Percentiles rank a stretch among this genome's conserved stretches.
phyloP scores from a whole-genome alignment of 2,113 vertebrate species.

The Gnathonemus echidnorhynchus region DNA sequence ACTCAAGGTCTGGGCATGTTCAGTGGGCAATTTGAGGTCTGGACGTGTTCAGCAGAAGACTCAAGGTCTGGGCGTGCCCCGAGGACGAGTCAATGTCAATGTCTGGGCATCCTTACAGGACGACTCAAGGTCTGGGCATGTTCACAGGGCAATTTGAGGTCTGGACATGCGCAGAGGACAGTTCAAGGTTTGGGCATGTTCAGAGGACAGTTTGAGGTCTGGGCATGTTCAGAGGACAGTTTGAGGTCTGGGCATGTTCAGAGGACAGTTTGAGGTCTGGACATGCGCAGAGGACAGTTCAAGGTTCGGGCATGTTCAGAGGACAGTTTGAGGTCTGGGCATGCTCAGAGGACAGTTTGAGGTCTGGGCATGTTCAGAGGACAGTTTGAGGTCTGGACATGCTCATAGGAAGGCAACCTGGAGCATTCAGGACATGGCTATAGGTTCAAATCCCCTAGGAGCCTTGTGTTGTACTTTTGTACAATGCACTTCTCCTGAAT shows the following conservation, averaged over 20 bases:
- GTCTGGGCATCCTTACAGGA: too few relatives aligned
- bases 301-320: neutral
- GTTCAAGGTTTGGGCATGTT: fast-evolving
- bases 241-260: neutral
- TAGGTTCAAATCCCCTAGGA: neutral
- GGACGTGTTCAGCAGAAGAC: too few relatives aligned
- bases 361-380: neutral
- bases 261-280: too few relatives aligned
- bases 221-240: too few relatives aligned
- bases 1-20: neutral
- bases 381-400: neutral
- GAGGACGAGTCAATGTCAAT: too few relatives aligned
- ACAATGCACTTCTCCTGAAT: neutral
- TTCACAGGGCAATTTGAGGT: too few relatives aligned
- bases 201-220: too few relatives aligned
- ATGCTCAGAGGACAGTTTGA: neutral
- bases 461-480: neutral
- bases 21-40: neutral
- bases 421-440: neutral
- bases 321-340: neutral
- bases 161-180: too few relatives aligned
- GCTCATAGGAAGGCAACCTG: neutral
- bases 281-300: neutral
- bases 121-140: too few relatives aligned
- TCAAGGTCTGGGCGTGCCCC: neutral